Base-by-base conservation (phyloP, 2,113 vertebrate genomes). In the Catharus bicknelli region DNA sequence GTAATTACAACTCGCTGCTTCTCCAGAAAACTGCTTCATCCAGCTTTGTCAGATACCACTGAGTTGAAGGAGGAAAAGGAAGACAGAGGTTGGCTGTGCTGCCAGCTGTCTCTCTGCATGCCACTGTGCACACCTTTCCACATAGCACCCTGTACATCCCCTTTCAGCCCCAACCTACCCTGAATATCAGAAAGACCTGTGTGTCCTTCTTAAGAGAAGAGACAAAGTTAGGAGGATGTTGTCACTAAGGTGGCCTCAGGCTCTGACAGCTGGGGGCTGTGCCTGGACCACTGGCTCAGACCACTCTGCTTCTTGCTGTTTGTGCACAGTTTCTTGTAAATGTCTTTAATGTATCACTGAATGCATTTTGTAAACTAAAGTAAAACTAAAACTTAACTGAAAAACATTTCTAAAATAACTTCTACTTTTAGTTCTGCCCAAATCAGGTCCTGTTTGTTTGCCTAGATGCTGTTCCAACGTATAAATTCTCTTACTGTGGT, bases 51-150 rank as follows among this genome's bases (percentile, higher is more conserved):
- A 48, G 23, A 50, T 62, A 45, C 14, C 21, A 21, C 48, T 0
- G 0, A 62, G 14, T 3, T 48, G 19, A 70, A 23, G 14, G 55
- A 77, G 34, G n/a, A 80, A 62, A 70, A 58, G 16, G 27, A 57
- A 42, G 48, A 11, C 5, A 36, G 34, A 66, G 16, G 25, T 13
- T 84, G 54, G 16, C 40, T 82, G 12, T 58, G 61, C 36, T 66
- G 47, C n/a, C 61, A 58, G 22, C 7, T 55, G 17, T 47, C 26
- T 51, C 23, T 73, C 29, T 30, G 26, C 57, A 2, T 1, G 9
- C 55, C 1, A 0, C 38, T 43, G 43, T 6, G 2, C 38, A 36
- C 3, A 0, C 32, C 16, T 77, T 43, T 75, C 14, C n/a, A 32
- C 30, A 7, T 3, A 40, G 38, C 30, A 32, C 27, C 34, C 23